phyloP scores from a whole-genome alignment of 2,113 vertebrate genomes.

The Thamnophis sirtalis region DNA sequence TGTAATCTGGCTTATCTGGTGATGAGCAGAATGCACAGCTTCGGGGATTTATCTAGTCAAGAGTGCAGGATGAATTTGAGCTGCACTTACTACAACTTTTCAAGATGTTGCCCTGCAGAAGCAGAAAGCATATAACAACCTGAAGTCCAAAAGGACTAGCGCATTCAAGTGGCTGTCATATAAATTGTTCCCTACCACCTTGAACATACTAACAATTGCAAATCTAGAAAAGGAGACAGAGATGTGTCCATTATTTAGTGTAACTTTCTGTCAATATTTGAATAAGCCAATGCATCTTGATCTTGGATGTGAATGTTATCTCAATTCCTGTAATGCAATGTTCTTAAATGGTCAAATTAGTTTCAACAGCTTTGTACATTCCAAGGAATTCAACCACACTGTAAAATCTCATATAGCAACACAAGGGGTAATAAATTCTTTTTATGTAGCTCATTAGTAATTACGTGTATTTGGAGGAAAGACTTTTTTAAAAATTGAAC shows the following conservation, averaged over 20 bases:
- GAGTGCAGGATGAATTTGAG: background rate
- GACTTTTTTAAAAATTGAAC: background rate
- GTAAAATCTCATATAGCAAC: background rate
- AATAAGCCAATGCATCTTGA: background rate
- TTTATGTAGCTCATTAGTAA: background rate
- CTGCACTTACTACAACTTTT: background rate
- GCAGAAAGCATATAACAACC: background rate
- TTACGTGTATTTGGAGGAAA: background rate
- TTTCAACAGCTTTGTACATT: background rate
- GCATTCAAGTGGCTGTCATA: background rate
- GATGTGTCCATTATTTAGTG: background rate
- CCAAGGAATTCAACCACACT: background rate
- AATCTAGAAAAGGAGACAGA: background rate
- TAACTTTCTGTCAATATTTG: background rate
- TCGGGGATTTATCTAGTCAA: background rate
- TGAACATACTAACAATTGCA: background rate
- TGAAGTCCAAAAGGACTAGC: background rate
- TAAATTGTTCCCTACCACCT: background rate
- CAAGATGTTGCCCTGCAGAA: background rate
- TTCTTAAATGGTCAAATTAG: background rate
- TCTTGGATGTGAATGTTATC: background rate
- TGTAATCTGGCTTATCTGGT: background rate
- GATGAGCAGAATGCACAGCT: background rate
- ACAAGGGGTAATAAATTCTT: background rate
- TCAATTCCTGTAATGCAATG: background rate